Base-by-base conservation (phyloP, 2,113 vertebrate species). In the Coracopsis vasa region DNA sequence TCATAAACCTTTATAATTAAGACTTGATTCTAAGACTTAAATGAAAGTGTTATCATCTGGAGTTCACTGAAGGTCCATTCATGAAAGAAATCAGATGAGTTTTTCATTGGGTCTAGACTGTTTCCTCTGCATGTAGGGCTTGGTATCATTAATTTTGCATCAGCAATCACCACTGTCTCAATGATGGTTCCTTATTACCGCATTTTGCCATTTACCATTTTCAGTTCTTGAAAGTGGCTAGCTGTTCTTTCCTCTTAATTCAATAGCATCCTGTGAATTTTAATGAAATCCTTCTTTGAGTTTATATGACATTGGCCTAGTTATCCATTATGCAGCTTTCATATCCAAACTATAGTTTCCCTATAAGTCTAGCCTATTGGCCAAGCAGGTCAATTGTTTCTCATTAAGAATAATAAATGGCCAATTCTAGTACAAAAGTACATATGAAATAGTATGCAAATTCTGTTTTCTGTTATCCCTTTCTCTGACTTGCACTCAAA, bases 211-310 rank as follows among this genome's bases (percentile, higher is more conserved):
- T 70, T 88, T 64, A 33, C 60, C 42, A 54, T 83, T 88, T 91
- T 51, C 80, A 91, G 37, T 89, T 91, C 65, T 87, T 80, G 48
- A 88, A 88, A 86, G 64, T 31, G 27, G 86, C 84, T 84, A 69
- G 44, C 51, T 81, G 27, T 72, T 89, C 44, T 71, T 88, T 88
- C 60, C 88, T 78, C 50, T 90, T 81, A 92, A 94, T 86, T 95
- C 60, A 82, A 62, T 29, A 90, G 11, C 2, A 15, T 35, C 29
- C 17, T 33, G 29, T 45, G 53, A 89, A 88, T 94, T 94, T 89
- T 87, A 94, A 96, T 95, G 69, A 94, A 80, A 90, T 54, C 8
- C 24, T 89, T 75, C 33, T 88, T 62, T 66, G 69, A 86, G 69
- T 79, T 94, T 48, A 14, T 56, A 75, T 37, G 33, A 67, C 1